Base-by-base conservation (phyloP, 2,113 vertebrate genomes). In the Nannobrachium achirus region DNA sequence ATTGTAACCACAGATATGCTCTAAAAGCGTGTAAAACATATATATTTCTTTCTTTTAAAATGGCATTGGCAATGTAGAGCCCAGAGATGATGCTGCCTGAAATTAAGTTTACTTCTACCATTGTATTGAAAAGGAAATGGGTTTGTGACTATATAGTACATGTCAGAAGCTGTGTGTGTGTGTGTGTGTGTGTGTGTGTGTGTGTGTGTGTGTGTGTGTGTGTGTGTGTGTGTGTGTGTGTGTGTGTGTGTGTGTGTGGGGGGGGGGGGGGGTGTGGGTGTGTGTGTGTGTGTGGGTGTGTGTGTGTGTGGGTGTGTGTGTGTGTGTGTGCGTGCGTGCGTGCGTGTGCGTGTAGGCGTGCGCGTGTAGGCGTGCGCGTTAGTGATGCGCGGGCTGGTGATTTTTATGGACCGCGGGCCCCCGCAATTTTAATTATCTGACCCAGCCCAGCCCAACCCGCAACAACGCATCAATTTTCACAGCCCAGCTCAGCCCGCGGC, bases 111-210 rank as follows among this genome's bases (percentile, higher is more conserved):
- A 39, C 74, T 58, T 68, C 66, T 76, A 66, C 71, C 79, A 76
- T 78, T 75, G 63, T 50, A 18, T 57, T 80, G 55, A 74, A 71
- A 69, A 70, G 73, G 74, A 85, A 88, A 80, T 87, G 75, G 76
- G 76, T 75, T 50, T 55, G 66, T 58, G 59, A 69, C 2, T 49
- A 19, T 56, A 13, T 16, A 52, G 15, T 6, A n/a, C n/a, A n/a
- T n/a, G 1, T 10, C 16, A n/a, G 49, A 51, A 16, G 8, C 50
- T 53, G 2, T 20, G 18, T 52, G 50, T 20, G 18, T 53, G 51
- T 10, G 10, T 53, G 16, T 53, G 51, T 20, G 49, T 51, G 49
- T 51, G 49, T 16, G 49, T 51, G 49, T 51, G 49, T 51, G 48
- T 50, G 48, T n/a, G 48, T 50, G 48, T n/a, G 48, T 50, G 48